Evolutionary conservation across 2,797 vertebrate genomes (phyloP).

Genomic region (Tragelaphus oryx): DNA sequence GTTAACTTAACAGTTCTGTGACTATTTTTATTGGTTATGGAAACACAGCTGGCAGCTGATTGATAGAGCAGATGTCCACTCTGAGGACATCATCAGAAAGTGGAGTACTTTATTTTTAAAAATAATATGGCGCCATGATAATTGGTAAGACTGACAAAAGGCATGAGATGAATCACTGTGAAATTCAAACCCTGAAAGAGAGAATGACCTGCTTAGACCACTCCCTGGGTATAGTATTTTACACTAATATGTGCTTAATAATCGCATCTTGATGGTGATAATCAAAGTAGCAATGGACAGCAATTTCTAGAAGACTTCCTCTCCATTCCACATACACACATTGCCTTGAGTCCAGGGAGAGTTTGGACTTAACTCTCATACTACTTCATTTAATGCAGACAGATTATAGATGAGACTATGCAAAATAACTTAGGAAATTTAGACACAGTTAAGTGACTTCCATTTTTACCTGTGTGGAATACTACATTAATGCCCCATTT

Average conservation of each 20-base stretch:
- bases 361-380: neutral
- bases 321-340: conserved; percentile 26
- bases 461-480: neutral
- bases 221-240: neutral
- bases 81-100: neutral
- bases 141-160: neutral
- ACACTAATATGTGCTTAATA: neutral
- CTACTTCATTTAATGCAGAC: neutral
- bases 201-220: neutral
- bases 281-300: neutral
- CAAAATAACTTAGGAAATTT: conserved; percentile 43
- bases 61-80: neutral
- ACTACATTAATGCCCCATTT: neutral
- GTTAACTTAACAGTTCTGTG: neutral
- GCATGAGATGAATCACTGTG: neutral
- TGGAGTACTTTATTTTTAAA: neutral
- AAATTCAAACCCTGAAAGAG: neutral
- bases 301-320: neutral
- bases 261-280: neutral
- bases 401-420: neutral
- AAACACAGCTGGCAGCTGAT: neutral
- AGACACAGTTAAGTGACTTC: conserved; percentile 3
- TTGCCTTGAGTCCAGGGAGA: conserved; percentile 36
- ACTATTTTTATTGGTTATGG: neutral
- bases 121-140: neutral